Evolutionary conservation across 2,113 vertebrate species (phyloP).

Genomic region (Mesembrinibis cayennensis): DNA sequence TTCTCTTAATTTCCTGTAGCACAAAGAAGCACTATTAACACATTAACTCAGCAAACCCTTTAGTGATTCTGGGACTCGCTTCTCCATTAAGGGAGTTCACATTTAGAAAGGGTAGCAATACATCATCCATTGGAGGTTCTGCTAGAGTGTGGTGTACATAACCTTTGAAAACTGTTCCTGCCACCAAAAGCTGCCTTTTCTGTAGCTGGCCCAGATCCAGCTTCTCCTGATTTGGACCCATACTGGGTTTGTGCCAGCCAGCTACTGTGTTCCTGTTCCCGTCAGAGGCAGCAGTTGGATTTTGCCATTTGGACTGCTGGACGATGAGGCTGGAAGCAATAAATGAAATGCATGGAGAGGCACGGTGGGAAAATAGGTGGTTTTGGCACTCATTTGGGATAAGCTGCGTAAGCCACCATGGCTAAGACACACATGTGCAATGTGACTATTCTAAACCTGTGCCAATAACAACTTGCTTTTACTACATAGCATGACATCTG

Average conservation of each 20-base stretch:
- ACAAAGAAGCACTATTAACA: neutral
- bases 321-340: neutral
- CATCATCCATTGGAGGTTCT: neutral
- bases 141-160: neutral
- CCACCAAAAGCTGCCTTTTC: neutral
- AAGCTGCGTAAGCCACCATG: neutral
- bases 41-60: neutral
- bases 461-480: neutral
- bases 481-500: neutral
- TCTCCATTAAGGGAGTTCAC: neutral
- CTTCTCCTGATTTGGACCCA: neutral
- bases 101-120: neutral
- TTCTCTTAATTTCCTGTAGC: neutral
- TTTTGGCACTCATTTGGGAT: neutral
- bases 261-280: neutral
- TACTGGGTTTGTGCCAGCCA: neutral
- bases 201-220: neutral
- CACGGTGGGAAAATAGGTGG: neutral
- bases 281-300: neutral
- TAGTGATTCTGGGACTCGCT: neutral
- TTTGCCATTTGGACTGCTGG: neutral
- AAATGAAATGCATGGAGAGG: neutral
- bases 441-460: neutral
- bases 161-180: neutral
- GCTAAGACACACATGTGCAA: neutral